phyloP scores from a whole-genome alignment of 2,797 vertebrate genomes.

The Myotis planiceps region DNA sequence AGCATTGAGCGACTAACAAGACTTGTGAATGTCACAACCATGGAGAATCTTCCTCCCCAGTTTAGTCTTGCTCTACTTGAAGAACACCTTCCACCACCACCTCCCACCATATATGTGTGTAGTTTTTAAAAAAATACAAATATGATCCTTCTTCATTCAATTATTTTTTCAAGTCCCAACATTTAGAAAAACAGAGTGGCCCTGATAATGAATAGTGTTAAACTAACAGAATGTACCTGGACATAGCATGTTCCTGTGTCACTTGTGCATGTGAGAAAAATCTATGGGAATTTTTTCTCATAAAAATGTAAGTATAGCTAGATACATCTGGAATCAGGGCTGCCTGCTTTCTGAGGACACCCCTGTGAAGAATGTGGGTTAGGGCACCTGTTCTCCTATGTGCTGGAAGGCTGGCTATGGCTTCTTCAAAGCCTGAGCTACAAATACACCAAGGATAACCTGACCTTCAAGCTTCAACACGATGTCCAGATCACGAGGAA shows the following conservation, averaged over 20 bases:
- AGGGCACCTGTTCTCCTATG: not conserved
- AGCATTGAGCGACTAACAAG: not conserved
- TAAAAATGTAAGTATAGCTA: not conserved
- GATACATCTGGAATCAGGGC: not conserved
- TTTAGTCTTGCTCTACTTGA: not conserved
- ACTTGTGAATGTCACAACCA: rapidly evolving
- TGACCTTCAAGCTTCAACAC: not conserved
- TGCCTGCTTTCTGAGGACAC: not conserved
- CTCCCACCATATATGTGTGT: not conserved
- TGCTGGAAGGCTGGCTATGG: not conserved
- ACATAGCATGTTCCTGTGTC: not conserved
- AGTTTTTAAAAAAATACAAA: not conserved
- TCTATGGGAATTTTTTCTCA: not conserved
- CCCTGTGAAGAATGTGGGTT: not conserved
- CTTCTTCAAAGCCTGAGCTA: not conserved
- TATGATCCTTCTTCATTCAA: not conserved
- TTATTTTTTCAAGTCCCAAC: not conserved
- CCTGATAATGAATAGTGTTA: not conserved
- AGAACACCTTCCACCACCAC: not conserved
- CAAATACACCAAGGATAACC: not conserved
- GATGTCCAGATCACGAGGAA: not conserved
- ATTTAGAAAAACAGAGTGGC: not conserved
- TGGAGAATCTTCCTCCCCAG: not conserved
- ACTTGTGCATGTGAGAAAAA: not conserved
- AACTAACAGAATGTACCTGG: not conserved